Evolutionary conservation across 2,797 vertebrate genomes (phyloP).

Genomic region (Picus viridis): DNA sequence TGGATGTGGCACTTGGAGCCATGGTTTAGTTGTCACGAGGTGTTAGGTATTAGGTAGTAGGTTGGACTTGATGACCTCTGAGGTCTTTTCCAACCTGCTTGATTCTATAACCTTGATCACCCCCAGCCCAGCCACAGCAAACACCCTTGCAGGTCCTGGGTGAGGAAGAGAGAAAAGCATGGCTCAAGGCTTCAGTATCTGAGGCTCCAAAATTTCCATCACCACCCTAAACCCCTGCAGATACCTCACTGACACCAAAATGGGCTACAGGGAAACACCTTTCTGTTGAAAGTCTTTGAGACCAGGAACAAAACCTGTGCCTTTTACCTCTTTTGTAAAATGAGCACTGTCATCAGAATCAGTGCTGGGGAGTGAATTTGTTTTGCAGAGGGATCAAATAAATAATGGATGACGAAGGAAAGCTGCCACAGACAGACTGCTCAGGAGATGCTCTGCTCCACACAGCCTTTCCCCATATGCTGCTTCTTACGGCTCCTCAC

Average conservation of each 20-base stretch:
- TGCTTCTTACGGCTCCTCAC: not conserved
- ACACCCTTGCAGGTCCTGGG: accelerated
- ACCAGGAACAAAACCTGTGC: conserved; percentile 49
- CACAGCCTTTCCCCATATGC: not conserved
- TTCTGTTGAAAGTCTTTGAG: conserved; percentile 47
- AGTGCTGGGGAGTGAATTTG: conserved; percentile 20
- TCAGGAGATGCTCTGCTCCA: conserved; percentile 25
- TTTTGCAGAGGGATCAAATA: conserved; percentile 59
- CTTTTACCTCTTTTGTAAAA: conserved; percentile 66
- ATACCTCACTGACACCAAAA: conserved; percentile 46
- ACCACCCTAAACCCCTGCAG: conserved; percentile 22
- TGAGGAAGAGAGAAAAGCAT: not conserved
- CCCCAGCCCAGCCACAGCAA: not conserved
- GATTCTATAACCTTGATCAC: not conserved
- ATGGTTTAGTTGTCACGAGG: too few species aligned
- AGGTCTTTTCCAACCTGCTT: too few species aligned
- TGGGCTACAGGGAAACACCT: conserved; percentile 23
- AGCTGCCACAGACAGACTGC: conserved; percentile 42
- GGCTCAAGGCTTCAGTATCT: not conserved
- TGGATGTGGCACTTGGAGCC: too few species aligned
- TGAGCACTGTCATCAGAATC: conserved; percentile 31
- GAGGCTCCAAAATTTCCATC: conserved; percentile 44
- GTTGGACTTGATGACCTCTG: too few species aligned
- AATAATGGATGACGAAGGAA: conserved; percentile 59
- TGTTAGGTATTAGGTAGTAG: too few species aligned